These are phyloP conservation scores for Spatulosminthurus flaviceps DNA, from an alignment of 2,888 invertebrate species.

Conservation along the genomic window DNA sequence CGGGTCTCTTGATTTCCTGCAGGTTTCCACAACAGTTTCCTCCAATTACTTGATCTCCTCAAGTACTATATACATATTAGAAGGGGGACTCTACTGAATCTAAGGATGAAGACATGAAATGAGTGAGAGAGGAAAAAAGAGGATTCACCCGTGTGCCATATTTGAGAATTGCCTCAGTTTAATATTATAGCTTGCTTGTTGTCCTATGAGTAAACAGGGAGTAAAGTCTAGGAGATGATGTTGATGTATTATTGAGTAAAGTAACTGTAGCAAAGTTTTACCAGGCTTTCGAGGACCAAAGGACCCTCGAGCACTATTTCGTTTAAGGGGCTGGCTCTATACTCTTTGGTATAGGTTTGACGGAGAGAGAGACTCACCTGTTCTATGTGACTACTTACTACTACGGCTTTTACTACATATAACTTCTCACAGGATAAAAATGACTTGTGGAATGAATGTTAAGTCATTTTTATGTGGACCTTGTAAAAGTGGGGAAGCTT, in stretches of 20 bases:
- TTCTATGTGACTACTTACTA: background rate
- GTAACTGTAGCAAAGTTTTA: slow-evolving; percentile 22
- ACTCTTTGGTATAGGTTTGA: background rate
- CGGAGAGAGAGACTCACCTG: slow-evolving; percentile 6
- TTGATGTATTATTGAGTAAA: too few species aligned
- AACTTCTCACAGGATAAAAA: slow-evolving; percentile 15
- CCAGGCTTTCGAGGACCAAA: slow-evolving; percentile 22
- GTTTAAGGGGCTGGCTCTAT: slow-evolving; percentile 17
- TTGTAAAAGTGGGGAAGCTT: slow-evolving; percentile 24
- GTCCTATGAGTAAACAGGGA: slow-evolving; percentile 19
- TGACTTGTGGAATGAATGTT: slow-evolving; percentile 18
- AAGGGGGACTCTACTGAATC: too few species aligned
- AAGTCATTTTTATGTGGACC: slow-evolving; percentile 26
- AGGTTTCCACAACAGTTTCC: too few species aligned
- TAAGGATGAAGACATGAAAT: too few species aligned
- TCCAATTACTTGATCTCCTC: too few species aligned
- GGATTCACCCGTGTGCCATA: slow-evolving; percentile 26
- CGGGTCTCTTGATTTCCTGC: too few species aligned
- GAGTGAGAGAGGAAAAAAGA: background rate
- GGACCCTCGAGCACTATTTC: slow-evolving; percentile 21
- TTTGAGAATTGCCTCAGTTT: slow-evolving; percentile 1
- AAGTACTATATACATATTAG: too few species aligned
- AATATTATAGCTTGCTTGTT: slow-evolving; percentile 21
- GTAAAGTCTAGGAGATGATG: slow-evolving; percentile 7
- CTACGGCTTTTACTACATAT: too few species aligned